Percentiles rank a stretch among this genome's conserved stretches.
Evolutionary conservation across 2,113 vertebrate genomes (phyloP).

Genomic region (Craseonycteris thonglongyai): DNA sequence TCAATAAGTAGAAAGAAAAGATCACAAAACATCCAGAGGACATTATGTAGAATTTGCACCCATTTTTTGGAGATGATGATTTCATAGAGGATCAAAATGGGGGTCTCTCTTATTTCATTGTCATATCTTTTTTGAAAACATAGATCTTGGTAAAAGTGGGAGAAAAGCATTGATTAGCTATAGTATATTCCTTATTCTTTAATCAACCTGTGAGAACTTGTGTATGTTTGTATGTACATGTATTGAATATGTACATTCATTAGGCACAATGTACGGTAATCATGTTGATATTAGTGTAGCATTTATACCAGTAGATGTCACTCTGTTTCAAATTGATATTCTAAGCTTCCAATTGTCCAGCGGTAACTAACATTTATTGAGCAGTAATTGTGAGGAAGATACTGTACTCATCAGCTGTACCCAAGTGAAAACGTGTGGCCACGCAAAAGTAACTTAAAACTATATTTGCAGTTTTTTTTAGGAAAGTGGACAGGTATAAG

Average conservation of each 20-base stretch:
- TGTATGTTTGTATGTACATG: background rate
- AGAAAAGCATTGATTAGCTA: background rate
- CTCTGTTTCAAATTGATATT: conserved; percentile 56
- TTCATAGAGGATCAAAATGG: background rate
- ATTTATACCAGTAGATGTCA: conserved; percentile 75
- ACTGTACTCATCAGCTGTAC: background rate
- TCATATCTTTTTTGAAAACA: background rate
- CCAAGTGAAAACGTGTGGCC: background rate
- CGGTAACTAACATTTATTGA: too few relatives aligned
- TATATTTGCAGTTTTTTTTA: background rate
- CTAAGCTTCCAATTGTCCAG: background rate
- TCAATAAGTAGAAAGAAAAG: background rate
- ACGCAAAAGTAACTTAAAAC: background rate
- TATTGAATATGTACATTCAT: too few relatives aligned
- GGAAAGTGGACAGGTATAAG: background rate
- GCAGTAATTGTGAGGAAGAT: background rate
- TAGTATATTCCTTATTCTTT: background rate
- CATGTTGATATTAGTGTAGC: background rate
- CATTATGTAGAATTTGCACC: background rate
- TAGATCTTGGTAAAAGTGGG: background rate
- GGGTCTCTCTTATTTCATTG: background rate
- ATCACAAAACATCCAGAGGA: background rate
- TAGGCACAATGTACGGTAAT: background rate
- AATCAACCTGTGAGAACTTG: background rate
- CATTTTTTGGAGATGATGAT: background rate